A percentile compares a stretch with the other conserved stretches of the same genome.
These are phyloP conservation scores for Aldrovandia affinis DNA, from an alignment of 2,797 vertebrate genomes.

Conservation along the genomic window DNA sequence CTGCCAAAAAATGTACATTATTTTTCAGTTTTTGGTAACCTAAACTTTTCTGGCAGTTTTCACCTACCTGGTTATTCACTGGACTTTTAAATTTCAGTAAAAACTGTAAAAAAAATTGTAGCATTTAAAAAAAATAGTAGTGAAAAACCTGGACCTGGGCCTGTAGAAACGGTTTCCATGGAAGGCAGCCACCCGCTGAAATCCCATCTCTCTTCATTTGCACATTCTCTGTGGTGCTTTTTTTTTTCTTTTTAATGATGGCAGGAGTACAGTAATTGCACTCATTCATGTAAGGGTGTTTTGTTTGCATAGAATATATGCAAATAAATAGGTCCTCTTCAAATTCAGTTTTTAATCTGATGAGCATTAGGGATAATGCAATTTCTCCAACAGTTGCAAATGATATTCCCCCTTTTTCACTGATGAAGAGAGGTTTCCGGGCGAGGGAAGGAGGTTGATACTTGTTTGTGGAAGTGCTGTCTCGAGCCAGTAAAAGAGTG, in stretches of 20 bases:
- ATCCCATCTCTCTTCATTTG: background rate
- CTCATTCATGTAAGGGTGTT: background rate
- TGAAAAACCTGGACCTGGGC: no score
- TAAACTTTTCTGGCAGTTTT: no score
- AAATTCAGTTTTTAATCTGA: background rate
- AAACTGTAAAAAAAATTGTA: no score
- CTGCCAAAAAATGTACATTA: no score
- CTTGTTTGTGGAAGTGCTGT: background rate
- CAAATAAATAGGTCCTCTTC: no score
- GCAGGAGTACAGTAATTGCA: background rate
- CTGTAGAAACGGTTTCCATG: no score
- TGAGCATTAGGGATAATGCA: background rate
- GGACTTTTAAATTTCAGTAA: no score
- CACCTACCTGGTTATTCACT: no score
- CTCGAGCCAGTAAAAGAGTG: background rate
- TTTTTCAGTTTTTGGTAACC: no score
- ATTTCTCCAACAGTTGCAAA: background rate
- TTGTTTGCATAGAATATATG: background rate
- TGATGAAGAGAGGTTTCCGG: background rate
- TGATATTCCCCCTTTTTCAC: background rate
- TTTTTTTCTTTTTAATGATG: background rate
- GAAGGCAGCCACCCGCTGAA: background rate
- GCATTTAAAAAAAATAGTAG: no score
- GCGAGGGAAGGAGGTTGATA: background rate
- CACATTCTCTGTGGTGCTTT: background rate